Conservation (phyloP, 2,797 vertebrate species). For the Macropodus opercularis region DNA sequence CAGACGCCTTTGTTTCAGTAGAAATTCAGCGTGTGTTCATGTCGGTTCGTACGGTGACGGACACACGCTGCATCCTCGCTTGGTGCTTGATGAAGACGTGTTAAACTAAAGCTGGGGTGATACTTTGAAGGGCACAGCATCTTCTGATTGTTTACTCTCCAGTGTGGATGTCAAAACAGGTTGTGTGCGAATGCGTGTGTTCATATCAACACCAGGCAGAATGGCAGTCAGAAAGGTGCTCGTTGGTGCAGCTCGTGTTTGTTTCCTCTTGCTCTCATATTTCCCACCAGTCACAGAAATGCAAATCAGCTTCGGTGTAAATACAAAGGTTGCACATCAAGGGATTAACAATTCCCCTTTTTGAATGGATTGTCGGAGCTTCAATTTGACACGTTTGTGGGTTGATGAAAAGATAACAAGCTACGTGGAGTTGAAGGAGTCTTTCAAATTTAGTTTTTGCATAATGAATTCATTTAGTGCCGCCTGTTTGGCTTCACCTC, state of each 20-base stretch:
- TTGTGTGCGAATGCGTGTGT: slow-evolving; percentile 5
- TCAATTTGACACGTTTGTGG: slow-evolving; percentile 36
- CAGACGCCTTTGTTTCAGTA: neutral
- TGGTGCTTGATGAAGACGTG: slow-evolving; percentile 25
- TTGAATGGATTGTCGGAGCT: slow-evolving; percentile 31
- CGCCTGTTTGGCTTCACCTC: slow-evolving; percentile 25
- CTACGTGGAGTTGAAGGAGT: slow-evolving; percentile 14
- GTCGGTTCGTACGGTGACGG: slow-evolving; percentile 9
- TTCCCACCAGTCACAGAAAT: slow-evolving; percentile 31
- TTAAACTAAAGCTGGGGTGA: too few species aligned
- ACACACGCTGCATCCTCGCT: slow-evolving; percentile 21
- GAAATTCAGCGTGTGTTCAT: slow-evolving; percentile 19
- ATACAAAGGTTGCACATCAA: slow-evolving; percentile 16
- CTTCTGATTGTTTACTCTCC: slow-evolving; percentile 32
- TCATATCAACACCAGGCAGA: slow-evolving; percentile 11
- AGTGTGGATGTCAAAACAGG: slow-evolving; percentile 19
- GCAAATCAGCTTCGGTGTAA: slow-evolving; percentile 40
- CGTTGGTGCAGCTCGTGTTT: too few species aligned
- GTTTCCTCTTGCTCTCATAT: slow-evolving; percentile 21
- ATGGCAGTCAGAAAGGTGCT: slow-evolving; percentile 20
- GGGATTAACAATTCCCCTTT: slow-evolving; percentile 12
- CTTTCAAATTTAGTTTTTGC: slow-evolving; percentile 29
- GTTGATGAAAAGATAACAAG: slow-evolving; percentile 53
- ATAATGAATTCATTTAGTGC: slow-evolving; percentile 34
- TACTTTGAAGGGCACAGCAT: slow-evolving; percentile 28